These are phyloP conservation scores for Drosophila bunnanda DNA, from an alignment of 2,888 invertebrate species.

Conservation along the genomic window DNA sequence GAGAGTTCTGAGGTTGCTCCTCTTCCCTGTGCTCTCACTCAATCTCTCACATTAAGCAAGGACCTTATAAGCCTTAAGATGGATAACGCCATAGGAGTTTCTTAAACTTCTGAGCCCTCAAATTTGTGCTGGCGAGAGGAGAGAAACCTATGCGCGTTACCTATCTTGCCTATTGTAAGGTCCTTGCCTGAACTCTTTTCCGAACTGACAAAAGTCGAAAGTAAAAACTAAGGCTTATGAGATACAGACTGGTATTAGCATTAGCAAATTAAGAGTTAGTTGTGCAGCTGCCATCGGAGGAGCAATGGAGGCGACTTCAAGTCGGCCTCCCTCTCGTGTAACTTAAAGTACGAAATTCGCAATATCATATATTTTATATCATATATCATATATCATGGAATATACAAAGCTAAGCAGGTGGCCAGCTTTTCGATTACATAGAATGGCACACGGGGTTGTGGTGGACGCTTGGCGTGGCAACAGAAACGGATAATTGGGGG, in stretches of 20 bases:
- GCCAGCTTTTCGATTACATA: slow-evolving; percentile 27
- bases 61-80: neutral
- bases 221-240: slow-evolving; percentile 5
- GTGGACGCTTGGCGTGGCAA: slow-evolving; percentile 34
- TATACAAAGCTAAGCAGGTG: slow-evolving; percentile 27
- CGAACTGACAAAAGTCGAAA: neutral
- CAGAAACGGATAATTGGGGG: neutral
- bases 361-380: slow-evolving; percentile 15
- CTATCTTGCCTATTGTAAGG: neutral
- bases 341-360: slow-evolving; percentile 29
- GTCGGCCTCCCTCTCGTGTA: slow-evolving; percentile 11
- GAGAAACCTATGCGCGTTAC: neutral
- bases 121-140: too few relatives aligned
- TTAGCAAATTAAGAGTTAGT: slow-evolving; percentile 19
- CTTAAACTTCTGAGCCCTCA: neutral
- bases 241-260: slow-evolving; percentile 12
- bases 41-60: neutral
- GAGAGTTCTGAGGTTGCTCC: too few relatives aligned
- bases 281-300: slow-evolving; percentile 30
- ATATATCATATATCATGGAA: slow-evolving; percentile 17
- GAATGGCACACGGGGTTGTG: slow-evolving; percentile 10
- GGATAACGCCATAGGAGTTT: neutral
- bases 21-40: neutral
- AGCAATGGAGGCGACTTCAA: slow-evolving; percentile 17
- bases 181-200: neutral